Evolutionary conservation across 2,797 vertebrate genomes (phyloP).

Genomic region (Otolemur crassicaudatus): DNA sequence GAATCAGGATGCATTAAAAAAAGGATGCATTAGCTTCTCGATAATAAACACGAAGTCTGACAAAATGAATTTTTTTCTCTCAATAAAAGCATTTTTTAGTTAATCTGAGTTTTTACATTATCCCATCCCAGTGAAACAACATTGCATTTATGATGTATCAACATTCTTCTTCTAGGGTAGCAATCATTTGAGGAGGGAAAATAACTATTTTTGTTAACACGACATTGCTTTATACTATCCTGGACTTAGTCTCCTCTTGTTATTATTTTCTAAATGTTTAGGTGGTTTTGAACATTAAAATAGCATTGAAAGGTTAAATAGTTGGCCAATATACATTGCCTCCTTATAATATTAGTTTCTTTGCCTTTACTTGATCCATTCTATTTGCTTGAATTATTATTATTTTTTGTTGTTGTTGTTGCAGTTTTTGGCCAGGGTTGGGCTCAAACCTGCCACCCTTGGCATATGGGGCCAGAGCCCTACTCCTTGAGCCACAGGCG

Average conservation of each 20-base stretch:
- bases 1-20: slow-evolving; percentile 1
- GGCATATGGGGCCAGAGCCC: no score
- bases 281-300: neutral
- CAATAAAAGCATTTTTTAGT: neutral
- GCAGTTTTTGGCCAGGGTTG: no score
- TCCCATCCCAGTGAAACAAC: neutral
- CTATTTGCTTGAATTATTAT: neutral
- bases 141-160: neutral
- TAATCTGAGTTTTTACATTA: neutral
- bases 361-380: slow-evolving; percentile 18
- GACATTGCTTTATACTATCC: neutral
- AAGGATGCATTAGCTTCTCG: neutral
- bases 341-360: neutral
- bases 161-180: neutral
- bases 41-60: neutral
- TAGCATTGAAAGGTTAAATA: neutral
- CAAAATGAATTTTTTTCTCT: slow-evolving; percentile 9
- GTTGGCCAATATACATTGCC: neutral
- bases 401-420: no score
- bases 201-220: neutral
- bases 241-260: slow-evolving; percentile 24
- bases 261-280: slow-evolving; percentile 29
- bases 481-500: no score
- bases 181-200: neutral
- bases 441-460: no score